A percentile compares a stretch with the other conserved stretches of the same genome.
Evolutionary conservation across 2,797 vertebrate species (phyloP).

Genomic region (Pampus argenteus): DNA sequence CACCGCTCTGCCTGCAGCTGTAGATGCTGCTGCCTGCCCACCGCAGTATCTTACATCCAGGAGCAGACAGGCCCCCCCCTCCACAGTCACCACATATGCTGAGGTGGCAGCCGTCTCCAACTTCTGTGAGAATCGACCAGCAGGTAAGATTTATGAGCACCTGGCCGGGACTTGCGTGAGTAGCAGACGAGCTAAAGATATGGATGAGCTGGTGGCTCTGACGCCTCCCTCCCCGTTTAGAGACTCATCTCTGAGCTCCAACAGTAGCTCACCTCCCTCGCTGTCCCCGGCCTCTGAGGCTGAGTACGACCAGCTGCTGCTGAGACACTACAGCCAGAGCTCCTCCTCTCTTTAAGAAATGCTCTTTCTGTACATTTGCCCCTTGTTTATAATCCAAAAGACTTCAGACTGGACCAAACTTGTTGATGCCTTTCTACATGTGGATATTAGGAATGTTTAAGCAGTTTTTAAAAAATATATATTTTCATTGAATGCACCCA

Average conservation of each 20-base stretch:
- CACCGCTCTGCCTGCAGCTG: slow-evolving; percentile 24
- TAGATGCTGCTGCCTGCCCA: slow-evolving; percentile 75
- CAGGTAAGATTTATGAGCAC: slow-evolving; percentile 73
- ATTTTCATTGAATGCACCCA: slow-evolving; percentile 20
- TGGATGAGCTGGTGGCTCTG: slow-evolving; percentile 91
- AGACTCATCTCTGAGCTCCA: slow-evolving; percentile 94
- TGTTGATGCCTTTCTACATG: slow-evolving; percentile 59
- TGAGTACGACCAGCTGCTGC: slow-evolving; percentile 93
- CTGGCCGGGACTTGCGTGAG: slow-evolving; percentile 83
- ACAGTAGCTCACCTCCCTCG: slow-evolving; percentile 90
- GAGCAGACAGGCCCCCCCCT: slow-evolving; percentile 86
- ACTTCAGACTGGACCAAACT: slow-evolving; percentile 39
- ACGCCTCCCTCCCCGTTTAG: slow-evolving; percentile 98
- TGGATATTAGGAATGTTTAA: slow-evolving; percentile 44
- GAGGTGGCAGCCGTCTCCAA: slow-evolving; percentile 90
- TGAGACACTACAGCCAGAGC: slow-evolving; percentile 97
- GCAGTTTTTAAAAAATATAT: slow-evolving; percentile 17
- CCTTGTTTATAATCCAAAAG: slow-evolving; percentile 2
- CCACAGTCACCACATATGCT: slow-evolving; percentile 91
- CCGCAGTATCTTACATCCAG: slow-evolving; percentile 86
- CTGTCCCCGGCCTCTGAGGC: slow-evolving; percentile 91
- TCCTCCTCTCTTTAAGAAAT: slow-evolving; percentile 94
- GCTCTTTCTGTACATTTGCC: background rate
- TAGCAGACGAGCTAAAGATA: slow-evolving; percentile 83
- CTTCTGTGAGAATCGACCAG: slow-evolving; percentile 76